phyloP scores from a whole-genome alignment of 92 coral and sea anemone genomes.

The Umimayanthus chanpuru region DNA sequence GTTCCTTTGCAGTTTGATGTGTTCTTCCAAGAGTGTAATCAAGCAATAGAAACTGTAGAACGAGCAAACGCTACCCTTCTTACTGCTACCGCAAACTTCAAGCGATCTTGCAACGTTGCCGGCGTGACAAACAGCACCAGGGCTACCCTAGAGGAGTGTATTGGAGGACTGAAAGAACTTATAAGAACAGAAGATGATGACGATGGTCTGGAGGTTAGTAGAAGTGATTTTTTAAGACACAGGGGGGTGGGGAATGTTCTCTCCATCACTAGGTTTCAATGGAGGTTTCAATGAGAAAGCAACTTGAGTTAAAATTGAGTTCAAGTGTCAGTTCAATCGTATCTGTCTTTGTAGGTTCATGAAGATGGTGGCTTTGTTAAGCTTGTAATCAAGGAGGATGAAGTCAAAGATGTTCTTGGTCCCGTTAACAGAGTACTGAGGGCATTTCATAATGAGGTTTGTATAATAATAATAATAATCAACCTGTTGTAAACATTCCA shows the following conservation, averaged over 20 bases:
- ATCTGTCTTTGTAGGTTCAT: conserved; percentile 59
- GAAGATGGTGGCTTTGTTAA: conserved; percentile 93
- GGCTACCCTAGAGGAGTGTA: conserved; percentile 92
- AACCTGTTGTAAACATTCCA: background rate
- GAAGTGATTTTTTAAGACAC: background rate
- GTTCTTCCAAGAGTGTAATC: conserved; percentile 82
- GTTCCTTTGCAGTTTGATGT: conserved; percentile 81
- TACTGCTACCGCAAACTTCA: conserved; percentile 82
- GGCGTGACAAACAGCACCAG: conserved; percentile 81
- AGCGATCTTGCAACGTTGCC: conserved; percentile 83
- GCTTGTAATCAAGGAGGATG: conserved; percentile 80
- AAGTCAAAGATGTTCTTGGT: conserved; percentile 80
- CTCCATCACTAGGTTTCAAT: too few species aligned
- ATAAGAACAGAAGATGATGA: conserved; percentile 86
- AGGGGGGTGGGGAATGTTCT: background rate
- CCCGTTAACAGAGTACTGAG: conserved; percentile 87
- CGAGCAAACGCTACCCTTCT: conserved; percentile 65
- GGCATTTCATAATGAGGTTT: conserved; percentile 85
- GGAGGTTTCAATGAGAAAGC: too few species aligned
- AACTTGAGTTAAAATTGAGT: background rate
- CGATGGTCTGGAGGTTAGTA: conserved; percentile 86
- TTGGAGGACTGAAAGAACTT: conserved; percentile 88
- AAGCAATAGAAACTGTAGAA: conserved; percentile 81
- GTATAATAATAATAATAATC: too few species aligned
- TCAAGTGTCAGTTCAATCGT: background rate